Evolutionary conservation across 2,888 invertebrate genomes (phyloP).

Genomic region (Tethea ocularis): DNA sequence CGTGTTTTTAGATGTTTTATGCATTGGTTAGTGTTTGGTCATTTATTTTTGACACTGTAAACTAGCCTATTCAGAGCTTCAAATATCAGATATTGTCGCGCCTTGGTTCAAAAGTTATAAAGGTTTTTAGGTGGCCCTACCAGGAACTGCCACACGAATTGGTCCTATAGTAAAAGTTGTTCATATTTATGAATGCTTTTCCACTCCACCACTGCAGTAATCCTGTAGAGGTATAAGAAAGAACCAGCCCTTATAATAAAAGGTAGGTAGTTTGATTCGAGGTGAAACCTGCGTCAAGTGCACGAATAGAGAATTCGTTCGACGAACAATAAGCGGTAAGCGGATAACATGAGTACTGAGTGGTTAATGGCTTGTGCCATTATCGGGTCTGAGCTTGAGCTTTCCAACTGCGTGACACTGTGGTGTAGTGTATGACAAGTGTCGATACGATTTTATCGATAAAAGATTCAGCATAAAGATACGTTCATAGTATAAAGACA

Average conservation of each 20-base stretch:
- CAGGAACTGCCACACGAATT: too few relatives aligned
- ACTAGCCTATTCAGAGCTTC: too few relatives aligned
- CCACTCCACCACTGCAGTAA: too few relatives aligned
- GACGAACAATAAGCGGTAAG: slow-evolving; percentile 10
- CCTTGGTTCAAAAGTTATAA: too few relatives aligned
- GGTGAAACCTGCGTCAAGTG: background rate
- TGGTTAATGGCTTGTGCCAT: slow-evolving; percentile 19
- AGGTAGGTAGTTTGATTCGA: background rate
- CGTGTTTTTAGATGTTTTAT: too few relatives aligned
- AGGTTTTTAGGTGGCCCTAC: too few relatives aligned
- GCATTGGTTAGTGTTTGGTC: too few relatives aligned
- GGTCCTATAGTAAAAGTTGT: too few relatives aligned
- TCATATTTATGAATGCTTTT: too few relatives aligned
- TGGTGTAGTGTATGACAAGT: background rate
- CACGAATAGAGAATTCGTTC: background rate
- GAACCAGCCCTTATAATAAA: background rate
- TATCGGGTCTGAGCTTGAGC: slow-evolving; percentile 8
- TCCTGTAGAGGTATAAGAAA: background rate
- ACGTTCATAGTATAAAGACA: too few relatives aligned
- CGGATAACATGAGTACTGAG: slow-evolving; percentile 15
- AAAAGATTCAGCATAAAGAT: background rate
- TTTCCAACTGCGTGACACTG: slow-evolving; percentile 11
- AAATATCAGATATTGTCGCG: too few relatives aligned
- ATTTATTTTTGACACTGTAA: too few relatives aligned
- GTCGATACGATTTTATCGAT: background rate